These are phyloP conservation scores for Ctenopoma multispine DNA, from an alignment of 2,797 vertebrate species.

Conservation along the genomic window DNA sequence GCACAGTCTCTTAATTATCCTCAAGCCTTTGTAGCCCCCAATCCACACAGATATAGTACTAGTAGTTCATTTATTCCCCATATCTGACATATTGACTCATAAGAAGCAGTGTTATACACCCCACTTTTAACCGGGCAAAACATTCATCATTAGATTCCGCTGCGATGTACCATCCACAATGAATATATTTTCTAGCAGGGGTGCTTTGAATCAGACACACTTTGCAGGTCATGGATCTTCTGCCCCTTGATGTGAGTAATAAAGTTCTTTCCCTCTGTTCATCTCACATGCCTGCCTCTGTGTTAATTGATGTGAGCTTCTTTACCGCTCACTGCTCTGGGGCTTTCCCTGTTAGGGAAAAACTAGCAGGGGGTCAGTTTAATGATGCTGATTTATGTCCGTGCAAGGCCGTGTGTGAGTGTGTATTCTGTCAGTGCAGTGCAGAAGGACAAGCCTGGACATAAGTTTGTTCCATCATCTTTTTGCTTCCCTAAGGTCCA, in stretches of 20 bases:
- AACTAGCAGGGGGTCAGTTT: slow-evolving; percentile 62
- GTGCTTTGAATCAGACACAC: slow-evolving; percentile 10
- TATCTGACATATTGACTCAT: slow-evolving; percentile 14
- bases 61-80: not conserved
- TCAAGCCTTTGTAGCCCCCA: not conserved
- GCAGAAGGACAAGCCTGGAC: slow-evolving; percentile 14
- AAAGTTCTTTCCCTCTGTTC: slow-evolving; percentile 18
- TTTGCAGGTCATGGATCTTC: slow-evolving; percentile 30
- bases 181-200: slow-evolving; percentile 26
- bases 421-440: not conserved
- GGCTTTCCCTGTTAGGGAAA: slow-evolving; percentile 33
- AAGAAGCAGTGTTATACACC: slow-evolving; percentile 25
- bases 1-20: too few species aligned
- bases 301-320: slow-evolving; percentile 53
- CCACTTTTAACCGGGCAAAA: slow-evolving; percentile 21
- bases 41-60: not conserved
- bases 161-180: slow-evolving; percentile 5
- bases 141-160: slow-evolving; percentile 25
- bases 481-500: slow-evolving; percentile 3
- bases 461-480: slow-evolving; percentile 20
- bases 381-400: slow-evolving; percentile 64
- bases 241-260: slow-evolving; percentile 51
- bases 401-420: slow-evolving; percentile 3
- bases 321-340: slow-evolving; percentile 22
- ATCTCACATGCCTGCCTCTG: slow-evolving; percentile 9